phyloP scores from a whole-genome alignment of 92 coral and sea anemone species.

The Phenganax marumi region DNA sequence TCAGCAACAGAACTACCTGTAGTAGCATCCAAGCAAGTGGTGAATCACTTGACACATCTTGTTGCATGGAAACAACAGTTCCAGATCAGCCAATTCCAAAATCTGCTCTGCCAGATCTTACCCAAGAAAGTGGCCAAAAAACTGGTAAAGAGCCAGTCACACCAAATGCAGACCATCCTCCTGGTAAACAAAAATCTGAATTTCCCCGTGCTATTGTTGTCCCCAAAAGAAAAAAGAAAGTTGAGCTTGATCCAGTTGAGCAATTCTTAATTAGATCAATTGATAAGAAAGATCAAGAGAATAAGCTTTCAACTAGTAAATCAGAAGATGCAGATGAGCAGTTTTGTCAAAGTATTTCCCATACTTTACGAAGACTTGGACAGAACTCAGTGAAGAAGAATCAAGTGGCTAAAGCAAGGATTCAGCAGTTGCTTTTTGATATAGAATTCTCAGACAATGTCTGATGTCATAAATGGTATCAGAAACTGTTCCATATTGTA shows the following conservation, averaged over 20 bases:
- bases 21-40: constrained; percentile 1
- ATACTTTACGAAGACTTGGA: constrained; percentile 24
- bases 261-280: constrained; percentile 14
- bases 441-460: background rate
- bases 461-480: background rate
- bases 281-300: constrained; percentile 16
- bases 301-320: background rate
- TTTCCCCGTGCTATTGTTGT: constrained; percentile 22
- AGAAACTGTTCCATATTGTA: background rate
- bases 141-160: constrained; percentile 6
- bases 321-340: constrained; percentile 34
- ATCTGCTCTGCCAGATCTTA: background rate
- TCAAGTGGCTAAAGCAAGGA: constrained; percentile 23
- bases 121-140: background rate
- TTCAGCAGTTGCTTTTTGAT: constrained; percentile 27
- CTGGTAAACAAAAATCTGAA: background rate
- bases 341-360: constrained; percentile 23
- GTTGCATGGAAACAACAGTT: background rate
- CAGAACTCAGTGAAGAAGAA: constrained; percentile 16
- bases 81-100: constrained; percentile 1
- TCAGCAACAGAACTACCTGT: constrained; percentile 23
- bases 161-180: background rate
- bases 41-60: background rate
- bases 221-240: constrained; percentile 29
- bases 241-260: constrained; percentile 31